These are phyloP conservation scores for Coracias cyanogaster DNA, from an alignment of 2,797 vertebrate genomes.

Conservation along the genomic window DNA sequence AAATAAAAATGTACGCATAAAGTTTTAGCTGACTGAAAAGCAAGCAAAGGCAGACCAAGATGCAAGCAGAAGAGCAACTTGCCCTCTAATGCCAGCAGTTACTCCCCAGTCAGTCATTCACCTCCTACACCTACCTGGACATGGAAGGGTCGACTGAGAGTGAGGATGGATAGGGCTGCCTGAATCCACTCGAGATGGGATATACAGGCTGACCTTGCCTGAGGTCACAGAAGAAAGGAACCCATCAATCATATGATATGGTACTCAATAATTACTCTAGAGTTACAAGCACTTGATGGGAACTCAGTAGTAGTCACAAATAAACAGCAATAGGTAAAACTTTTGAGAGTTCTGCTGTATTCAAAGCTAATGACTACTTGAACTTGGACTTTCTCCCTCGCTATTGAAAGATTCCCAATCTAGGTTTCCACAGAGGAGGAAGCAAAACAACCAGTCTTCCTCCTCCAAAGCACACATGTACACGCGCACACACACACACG, in stretches of 20 bases:
- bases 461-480: not conserved
- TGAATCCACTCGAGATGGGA: slow-evolving; percentile 85
- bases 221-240: slow-evolving; percentile 86
- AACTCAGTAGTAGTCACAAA: slow-evolving; percentile 22
- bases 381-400: not conserved
- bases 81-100: slow-evolving; percentile 68
- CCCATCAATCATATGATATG: slow-evolving; percentile 79
- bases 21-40: slow-evolving; percentile 74
- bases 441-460: not conserved
- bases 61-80: slow-evolving; percentile 74
- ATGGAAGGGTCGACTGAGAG: slow-evolving; percentile 84
- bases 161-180: slow-evolving; percentile 84
- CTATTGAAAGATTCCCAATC: not conserved
- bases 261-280: slow-evolving; percentile 58
- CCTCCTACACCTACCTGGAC: slow-evolving; percentile 85
- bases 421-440: not conserved
- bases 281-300: slow-evolving; percentile 66
- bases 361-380: not conserved
- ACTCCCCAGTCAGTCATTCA: slow-evolving; percentile 66
- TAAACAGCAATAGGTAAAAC: not conserved
- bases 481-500: not conserved
- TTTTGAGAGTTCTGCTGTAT: not conserved
- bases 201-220: slow-evolving; percentile 88
- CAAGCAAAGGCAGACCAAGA: slow-evolving; percentile 78
- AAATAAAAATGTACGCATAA: slow-evolving; percentile 57